Percentiles rank a stretch among this genome's conserved stretches.
Evolutionary conservation across 2,113 vertebrate genomes (phyloP).

Genomic region (Australoheros scitulus): DNA sequence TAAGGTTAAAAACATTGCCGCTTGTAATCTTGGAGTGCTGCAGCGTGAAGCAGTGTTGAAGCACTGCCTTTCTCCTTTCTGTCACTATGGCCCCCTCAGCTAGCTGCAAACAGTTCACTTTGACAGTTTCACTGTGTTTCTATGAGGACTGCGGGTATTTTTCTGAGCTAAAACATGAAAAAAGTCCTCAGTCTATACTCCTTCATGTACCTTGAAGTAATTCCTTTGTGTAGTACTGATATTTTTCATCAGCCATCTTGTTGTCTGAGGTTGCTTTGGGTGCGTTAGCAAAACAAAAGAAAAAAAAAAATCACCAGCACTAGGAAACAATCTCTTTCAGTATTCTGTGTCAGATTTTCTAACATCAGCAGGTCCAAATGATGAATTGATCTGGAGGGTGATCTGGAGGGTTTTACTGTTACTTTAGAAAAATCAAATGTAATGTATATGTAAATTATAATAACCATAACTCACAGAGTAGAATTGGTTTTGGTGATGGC

Average conservation of each 20-base stretch:
- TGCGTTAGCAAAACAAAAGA: not conserved
- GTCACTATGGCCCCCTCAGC: slow-evolving; percentile 51
- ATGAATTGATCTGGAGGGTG: not conserved
- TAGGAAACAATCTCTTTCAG: not conserved
- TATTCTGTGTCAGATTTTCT: not conserved
- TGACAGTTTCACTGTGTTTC: slow-evolving; percentile 59
- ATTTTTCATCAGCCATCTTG: slow-evolving; percentile 25
- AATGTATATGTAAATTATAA: not conserved
- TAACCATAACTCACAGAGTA: not conserved
- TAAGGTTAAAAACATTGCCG: slow-evolving; percentile 24
- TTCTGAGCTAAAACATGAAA: slow-evolving; percentile 18
- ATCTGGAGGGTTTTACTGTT: not conserved
- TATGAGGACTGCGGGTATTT: slow-evolving; percentile 51
- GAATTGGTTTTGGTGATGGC: not conserved
- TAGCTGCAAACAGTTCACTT: slow-evolving; percentile 56
- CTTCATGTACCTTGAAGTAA: slow-evolving; percentile 16
- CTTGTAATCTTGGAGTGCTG: slow-evolving; percentile 22
- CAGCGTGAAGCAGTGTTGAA: slow-evolving; percentile 29
- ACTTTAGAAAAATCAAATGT: not conserved
- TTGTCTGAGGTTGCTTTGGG: not conserved
- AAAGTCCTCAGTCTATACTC: not conserved
- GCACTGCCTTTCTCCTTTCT: slow-evolving; percentile 34
- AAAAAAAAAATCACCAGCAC: not conserved
- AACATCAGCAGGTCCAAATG: not conserved
- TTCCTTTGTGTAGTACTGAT: not conserved